These are phyloP conservation scores for Pipra filicauda DNA, from an alignment of 2,113 vertebrate genomes.

Conservation along the genomic window DNA sequence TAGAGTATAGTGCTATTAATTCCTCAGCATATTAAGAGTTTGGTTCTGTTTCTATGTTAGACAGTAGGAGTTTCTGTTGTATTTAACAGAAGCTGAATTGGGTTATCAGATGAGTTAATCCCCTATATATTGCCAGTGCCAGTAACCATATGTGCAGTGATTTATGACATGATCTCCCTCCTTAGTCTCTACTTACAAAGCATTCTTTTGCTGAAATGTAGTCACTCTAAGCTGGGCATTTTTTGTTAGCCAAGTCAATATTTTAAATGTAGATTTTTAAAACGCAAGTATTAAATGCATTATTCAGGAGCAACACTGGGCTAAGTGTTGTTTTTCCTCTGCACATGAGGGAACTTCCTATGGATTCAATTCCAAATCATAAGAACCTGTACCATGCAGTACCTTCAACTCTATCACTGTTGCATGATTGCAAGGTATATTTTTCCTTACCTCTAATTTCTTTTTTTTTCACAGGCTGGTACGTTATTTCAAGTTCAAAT, in stretches of 20 bases:
- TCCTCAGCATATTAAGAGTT: not conserved
- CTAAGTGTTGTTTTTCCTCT: not conserved
- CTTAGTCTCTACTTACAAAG: not conserved
- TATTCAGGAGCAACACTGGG: not conserved
- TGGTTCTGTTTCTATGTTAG: not conserved
- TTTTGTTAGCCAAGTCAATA: not conserved
- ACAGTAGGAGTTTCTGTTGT: not conserved
- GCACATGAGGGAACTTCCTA: not conserved
- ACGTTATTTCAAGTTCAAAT: not conserved
- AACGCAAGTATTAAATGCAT: not conserved
- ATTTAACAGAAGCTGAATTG: not conserved
- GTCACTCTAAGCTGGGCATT: not conserved
- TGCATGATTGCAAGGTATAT: not conserved
- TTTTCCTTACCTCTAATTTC: not conserved
- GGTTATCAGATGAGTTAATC: not conserved
- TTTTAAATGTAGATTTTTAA: slow-evolving; percentile 7
- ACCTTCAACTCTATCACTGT: not conserved
- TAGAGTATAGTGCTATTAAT: not conserved
- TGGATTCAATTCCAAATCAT: not conserved
- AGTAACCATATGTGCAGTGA: not conserved
- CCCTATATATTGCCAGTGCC: not conserved
- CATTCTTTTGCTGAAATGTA: not conserved
- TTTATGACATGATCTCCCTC: not conserved
- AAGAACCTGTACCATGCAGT: not conserved
- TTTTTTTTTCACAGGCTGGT: not conserved